Conservation (phyloP, 2,888 invertebrate genomes). For the Gisinianus flammeolus region DNA sequence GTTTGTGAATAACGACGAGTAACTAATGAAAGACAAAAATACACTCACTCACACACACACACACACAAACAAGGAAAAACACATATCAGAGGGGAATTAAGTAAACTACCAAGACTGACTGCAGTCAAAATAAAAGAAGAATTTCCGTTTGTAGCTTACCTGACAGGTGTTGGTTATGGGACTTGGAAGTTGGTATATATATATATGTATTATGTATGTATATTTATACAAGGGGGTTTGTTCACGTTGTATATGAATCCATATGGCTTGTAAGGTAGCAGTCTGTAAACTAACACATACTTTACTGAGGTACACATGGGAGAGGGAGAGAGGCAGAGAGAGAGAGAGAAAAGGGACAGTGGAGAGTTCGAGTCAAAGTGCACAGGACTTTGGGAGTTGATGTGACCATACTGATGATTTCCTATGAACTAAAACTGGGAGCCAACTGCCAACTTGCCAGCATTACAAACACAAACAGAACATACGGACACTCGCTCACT, state of each 20-base stretch:
- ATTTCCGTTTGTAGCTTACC: conserved; percentile 36
- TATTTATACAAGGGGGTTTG: too few relatives aligned
- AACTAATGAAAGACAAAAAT: too few relatives aligned
- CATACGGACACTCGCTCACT: neutral
- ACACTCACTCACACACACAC: too few relatives aligned
- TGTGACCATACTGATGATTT: conserved; percentile 30
- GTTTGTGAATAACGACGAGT: too few relatives aligned
- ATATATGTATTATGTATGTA: too few relatives aligned
- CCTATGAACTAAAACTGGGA: conserved; percentile 28
- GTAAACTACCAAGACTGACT: neutral
- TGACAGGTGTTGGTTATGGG: conserved; percentile 34
- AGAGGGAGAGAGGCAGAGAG: neutral
- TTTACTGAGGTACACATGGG: too few relatives aligned
- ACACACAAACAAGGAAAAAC: too few relatives aligned
- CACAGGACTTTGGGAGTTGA: conserved; percentile 6
- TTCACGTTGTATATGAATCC: too few relatives aligned
- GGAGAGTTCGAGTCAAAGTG: conserved; percentile 25
- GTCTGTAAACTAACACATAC: neutral
- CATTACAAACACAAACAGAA: too few relatives aligned
- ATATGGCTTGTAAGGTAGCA: too few relatives aligned
- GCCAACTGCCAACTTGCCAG: conserved; percentile 13
- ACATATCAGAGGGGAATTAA: neutral
- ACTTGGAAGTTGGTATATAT: too few relatives aligned
- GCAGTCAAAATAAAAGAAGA: conserved; percentile 21
- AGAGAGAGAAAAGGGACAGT: neutral